Conservation (phyloP, 2,888 invertebrate genomes). For the Drosophila austrosaltans region DNA sequence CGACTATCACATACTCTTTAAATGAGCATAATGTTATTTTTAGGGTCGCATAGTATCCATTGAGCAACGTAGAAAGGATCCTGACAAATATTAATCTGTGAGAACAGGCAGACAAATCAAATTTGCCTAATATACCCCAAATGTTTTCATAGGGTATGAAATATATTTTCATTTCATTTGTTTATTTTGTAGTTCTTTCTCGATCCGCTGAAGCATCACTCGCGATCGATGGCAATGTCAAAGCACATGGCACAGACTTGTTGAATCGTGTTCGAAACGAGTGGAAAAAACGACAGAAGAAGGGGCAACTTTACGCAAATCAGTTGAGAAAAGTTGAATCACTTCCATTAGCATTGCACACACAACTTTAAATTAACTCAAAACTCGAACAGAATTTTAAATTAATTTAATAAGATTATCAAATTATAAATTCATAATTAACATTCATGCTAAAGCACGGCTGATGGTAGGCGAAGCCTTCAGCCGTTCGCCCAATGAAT, state of each 20-base stretch:
- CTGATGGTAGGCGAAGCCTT: background rate
- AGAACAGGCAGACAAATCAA: too few relatives aligned
- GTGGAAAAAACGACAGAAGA: constrained; percentile 20
- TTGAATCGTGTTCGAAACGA: constrained; percentile 37
- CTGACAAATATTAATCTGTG: too few relatives aligned
- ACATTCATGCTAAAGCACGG: constrained; percentile 60
- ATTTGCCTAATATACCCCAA: background rate
- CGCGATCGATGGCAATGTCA: constrained; percentile 55
- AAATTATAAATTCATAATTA: constrained; percentile 78
- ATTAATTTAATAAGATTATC: constrained; percentile 79
- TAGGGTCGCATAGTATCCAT: too few relatives aligned
- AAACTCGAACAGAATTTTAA: constrained; percentile 72
- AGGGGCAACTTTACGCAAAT: constrained; percentile 6
- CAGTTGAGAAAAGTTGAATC: constrained; percentile 12
- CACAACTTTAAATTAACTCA: constrained; percentile 75
- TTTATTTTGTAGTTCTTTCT: constrained; percentile 26
- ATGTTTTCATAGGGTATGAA: background rate
- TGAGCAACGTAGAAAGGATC: too few relatives aligned
- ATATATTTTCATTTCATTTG: constrained; percentile 16
- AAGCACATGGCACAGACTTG: constrained; percentile 54
- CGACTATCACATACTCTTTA: background rate
- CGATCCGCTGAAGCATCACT: constrained; percentile 1
- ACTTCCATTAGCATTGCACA: constrained; percentile 34
- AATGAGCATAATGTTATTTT: background rate
- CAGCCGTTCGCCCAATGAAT: constrained; percentile 6